Percentiles rank a stretch among this genome's conserved stretches.
Conservation (phyloP, 2,888 invertebrate species). For the Ischnus inquisitorius region DNA sequence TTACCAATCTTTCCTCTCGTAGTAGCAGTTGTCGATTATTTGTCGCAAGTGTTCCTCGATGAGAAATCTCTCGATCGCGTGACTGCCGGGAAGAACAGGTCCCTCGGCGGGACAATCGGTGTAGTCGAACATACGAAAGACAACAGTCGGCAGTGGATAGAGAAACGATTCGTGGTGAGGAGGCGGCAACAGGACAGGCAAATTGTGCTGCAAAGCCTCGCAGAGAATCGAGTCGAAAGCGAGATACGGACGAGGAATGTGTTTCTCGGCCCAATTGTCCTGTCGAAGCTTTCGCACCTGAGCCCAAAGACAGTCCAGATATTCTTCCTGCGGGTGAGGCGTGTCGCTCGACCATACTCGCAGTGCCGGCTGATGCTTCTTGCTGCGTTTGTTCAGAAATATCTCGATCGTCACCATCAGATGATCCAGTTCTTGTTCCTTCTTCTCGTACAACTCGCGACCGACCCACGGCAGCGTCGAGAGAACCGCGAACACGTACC, state of each 20-base stretch:
- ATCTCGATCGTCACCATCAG: constrained; percentile 95
- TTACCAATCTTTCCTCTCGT: constrained; percentile 97
- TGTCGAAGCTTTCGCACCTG: constrained; percentile 96
- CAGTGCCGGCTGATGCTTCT: constrained; percentile 96
- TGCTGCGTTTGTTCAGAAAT: constrained; percentile 96
- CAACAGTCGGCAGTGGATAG: constrained; percentile 98
- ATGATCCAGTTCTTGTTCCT: constrained; percentile 96
- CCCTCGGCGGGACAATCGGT: constrained; percentile 97
- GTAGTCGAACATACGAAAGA: constrained; percentile 99
- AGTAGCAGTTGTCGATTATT: constrained; percentile 94
- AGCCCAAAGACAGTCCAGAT: constrained; percentile 98
- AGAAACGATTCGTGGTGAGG: constrained; percentile 95
- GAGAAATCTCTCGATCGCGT: constrained; percentile 98
- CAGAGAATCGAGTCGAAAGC: constrained; percentile 98
- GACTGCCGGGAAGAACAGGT: constrained; percentile 96
- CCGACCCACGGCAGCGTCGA: constrained; percentile 99
- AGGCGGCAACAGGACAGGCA: constrained; percentile 96
- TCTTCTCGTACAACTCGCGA: constrained; percentile 97
- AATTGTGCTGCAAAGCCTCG: constrained; percentile 98
- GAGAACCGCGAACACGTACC: constrained; percentile 92
- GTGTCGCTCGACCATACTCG: constrained; percentile 97
- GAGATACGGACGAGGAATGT: constrained; percentile 97
- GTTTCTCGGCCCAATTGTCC: constrained; percentile 99
- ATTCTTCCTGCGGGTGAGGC: constrained; percentile 98
- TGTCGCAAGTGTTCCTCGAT: constrained; percentile 99